A percentile compares a stretch with the other conserved stretches of the same genome.
phyloP scores from a whole-genome alignment of 2,113 vertebrate species.

The Ursus arctos region DNA sequence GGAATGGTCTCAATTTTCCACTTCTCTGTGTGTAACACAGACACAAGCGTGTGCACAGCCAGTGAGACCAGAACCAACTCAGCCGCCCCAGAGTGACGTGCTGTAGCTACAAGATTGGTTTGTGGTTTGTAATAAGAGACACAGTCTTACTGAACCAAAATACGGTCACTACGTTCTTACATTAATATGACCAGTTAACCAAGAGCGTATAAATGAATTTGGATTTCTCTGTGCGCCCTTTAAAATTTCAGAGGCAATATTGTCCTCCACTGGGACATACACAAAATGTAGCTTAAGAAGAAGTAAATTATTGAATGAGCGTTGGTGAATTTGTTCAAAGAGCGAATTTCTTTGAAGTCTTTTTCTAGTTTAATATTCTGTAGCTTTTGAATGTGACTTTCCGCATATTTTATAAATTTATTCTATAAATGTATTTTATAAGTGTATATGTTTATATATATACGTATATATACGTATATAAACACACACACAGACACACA shows the following conservation, averaged over 20 bases:
- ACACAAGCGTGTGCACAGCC: background rate
- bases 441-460: background rate
- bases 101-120: background rate
- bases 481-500: background rate
- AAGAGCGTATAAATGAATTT: constrained; percentile 42
- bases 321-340: constrained; percentile 35
- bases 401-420: background rate
- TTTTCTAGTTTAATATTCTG: constrained; percentile 65
- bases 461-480: background rate
- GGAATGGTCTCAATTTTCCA: constrained; percentile 53
- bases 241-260: constrained; percentile 53
- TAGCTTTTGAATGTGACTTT: constrained; percentile 58
- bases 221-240: constrained; percentile 8
- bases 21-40: background rate
- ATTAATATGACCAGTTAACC: background rate
- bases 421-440: background rate
- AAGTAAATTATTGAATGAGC: constrained; percentile 78
- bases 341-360: constrained; percentile 64
- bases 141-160: background rate
- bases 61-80: background rate
- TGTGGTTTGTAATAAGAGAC: background rate
- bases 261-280: constrained; percentile 58
- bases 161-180: background rate
- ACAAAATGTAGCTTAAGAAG: constrained; percentile 58
- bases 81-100: accelerated